Evolutionary conservation across 2,113 vertebrate species (phyloP).

Genomic region (Zosterops pallidus): DNA sequence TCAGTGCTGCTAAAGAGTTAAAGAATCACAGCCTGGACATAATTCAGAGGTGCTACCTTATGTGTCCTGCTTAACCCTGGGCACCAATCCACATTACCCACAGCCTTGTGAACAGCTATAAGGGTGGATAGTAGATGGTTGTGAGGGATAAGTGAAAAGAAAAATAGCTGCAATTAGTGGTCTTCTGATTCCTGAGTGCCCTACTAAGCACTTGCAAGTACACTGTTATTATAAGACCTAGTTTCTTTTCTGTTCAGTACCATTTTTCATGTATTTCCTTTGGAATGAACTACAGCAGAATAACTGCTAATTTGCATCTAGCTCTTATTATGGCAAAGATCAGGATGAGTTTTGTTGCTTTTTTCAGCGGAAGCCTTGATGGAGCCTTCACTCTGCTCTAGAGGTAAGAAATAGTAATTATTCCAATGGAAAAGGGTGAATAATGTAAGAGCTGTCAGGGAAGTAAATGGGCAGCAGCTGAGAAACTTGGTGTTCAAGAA

Average conservation of each 20-base stretch:
- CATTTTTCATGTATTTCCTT: background rate
- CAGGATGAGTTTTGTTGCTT: background rate
- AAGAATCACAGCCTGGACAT: background rate
- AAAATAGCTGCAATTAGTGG: background rate
- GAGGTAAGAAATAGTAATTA: background rate
- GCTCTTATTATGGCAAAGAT: background rate
- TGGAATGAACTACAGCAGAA: background rate
- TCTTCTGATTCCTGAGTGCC: background rate
- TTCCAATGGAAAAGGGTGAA: background rate
- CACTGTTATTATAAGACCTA: background rate
- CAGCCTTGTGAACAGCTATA: background rate
- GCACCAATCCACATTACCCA: background rate
- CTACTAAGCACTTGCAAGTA: background rate
- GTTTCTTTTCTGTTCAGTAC: background rate
- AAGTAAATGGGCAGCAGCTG: background rate
- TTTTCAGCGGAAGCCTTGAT: background rate
- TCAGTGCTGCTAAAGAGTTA: background rate
- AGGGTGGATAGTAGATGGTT: background rate
- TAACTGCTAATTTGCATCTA: background rate
- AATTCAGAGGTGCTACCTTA: background rate
- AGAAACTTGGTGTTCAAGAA: background rate
- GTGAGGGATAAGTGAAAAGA: background rate
- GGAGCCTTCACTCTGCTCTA: background rate
- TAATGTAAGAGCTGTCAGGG: background rate
- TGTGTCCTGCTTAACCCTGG: background rate